These are phyloP conservation scores for human DNA, from an alignment of 2,113 vertebrate species.

Conservation along the genomic window GRCh38 chr3:64729001-64729500, in stretches of 20 bases:
- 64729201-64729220: neutral
- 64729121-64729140: slow-evolving; percentile 55
- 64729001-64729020: neutral
- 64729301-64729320: neutral
- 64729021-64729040: neutral
- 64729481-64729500: neutral
- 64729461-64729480: neutral
- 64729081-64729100: slow-evolving; percentile 22
- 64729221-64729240: slow-evolving; percentile 28
- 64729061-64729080: neutral
- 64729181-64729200: slow-evolving; percentile 7
- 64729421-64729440: neutral
- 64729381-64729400: neutral
- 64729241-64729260: neutral
- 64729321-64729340: neutral
- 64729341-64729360: neutral
- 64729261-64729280: neutral
- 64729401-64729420: neutral
- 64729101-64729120: slow-evolving; percentile 55
- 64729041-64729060: slow-evolving; percentile 33
- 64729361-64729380: neutral
- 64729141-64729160: neutral
- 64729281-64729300: neutral
- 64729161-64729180: slow-evolving; percentile 50
- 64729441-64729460: neutral